Evolutionary conservation across 2,888 invertebrate species (phyloP).

Genomic region (Heliothis peltigera): DNA sequence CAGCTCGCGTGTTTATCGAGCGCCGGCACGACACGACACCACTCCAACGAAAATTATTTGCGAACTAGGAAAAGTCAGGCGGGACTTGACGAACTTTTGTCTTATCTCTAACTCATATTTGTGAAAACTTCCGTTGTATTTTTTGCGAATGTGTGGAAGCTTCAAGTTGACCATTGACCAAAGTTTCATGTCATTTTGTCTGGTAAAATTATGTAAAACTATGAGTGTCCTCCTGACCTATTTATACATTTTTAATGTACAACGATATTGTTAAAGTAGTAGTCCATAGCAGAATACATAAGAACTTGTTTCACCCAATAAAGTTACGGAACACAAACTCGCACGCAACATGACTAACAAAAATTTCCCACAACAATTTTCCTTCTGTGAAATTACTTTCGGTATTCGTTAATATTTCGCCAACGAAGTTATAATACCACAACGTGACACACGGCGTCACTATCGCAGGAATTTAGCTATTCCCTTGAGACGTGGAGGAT

Average conservation of each 20-base stretch:
- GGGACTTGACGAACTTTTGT: constrained; percentile 40
- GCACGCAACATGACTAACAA: not conserved
- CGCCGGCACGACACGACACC: constrained; percentile 45
- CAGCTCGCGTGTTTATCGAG: constrained; percentile 51
- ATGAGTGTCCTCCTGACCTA: too few relatives aligned
- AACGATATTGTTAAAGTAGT: too few relatives aligned
- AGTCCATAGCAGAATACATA: too few relatives aligned
- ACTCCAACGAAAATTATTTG: constrained; percentile 41
- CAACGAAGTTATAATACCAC: constrained; percentile 33
- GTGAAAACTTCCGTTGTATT: constrained; percentile 27
- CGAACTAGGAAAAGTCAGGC: constrained; percentile 37
- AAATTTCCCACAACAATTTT: not conserved
- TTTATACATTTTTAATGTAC: too few relatives aligned
- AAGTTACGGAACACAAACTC: not conserved
- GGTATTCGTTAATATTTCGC: constrained; percentile 26
- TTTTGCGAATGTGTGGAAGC: constrained; percentile 16
- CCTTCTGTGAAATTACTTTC: constrained; percentile 30
- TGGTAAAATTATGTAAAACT: too few relatives aligned
- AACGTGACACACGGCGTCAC: constrained; percentile 35
- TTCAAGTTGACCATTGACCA: not conserved
- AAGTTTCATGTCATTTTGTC: too few relatives aligned
- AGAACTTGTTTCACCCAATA: not conserved
- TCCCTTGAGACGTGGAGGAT: constrained; percentile 33
- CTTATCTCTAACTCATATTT: constrained; percentile 44
- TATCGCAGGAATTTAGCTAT: constrained; percentile 39